These are phyloP conservation scores for Vidua chalybeata DNA, from an alignment of 2,113 vertebrate species.

Conservation along the genomic window DNA sequence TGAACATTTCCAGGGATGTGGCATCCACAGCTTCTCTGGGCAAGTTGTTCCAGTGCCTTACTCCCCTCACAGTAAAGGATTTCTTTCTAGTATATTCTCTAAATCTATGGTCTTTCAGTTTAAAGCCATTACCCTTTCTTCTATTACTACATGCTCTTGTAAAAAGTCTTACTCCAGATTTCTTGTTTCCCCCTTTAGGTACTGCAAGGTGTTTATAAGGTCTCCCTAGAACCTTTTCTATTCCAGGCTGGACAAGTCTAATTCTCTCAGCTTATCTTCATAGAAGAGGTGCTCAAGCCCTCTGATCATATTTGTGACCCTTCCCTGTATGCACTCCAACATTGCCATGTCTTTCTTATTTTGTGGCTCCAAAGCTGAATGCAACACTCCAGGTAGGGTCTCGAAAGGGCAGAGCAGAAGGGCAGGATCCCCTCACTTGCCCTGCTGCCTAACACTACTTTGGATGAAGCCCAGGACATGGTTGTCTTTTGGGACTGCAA, in stretches of 20 bases:
- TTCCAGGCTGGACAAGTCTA: neutral
- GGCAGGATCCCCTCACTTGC: neutral
- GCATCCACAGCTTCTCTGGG: neutral
- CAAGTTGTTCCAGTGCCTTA: neutral
- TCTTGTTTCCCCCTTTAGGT: neutral
- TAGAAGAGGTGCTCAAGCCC: neutral
- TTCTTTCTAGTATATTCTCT: neutral
- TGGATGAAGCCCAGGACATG: neutral
- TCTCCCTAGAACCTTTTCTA: neutral
- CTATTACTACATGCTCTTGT: neutral
- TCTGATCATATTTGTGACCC: too few species aligned
- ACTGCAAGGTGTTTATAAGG: neutral
- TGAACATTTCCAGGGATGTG: neutral
- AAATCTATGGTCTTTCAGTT: neutral
- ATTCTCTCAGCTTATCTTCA: neutral
- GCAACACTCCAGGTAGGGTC: neutral
- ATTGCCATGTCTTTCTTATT: too few species aligned
- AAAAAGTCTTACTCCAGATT: neutral
- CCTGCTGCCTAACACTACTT: neutral
- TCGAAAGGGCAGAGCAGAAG: neutral
- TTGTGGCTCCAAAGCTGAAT: neutral
- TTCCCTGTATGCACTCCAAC: rapidly evolving
- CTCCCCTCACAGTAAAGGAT: neutral
- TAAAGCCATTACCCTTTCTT: neutral
- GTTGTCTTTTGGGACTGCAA: neutral